phyloP scores from a whole-genome alignment of 2,797 vertebrate genomes.

The Lutjanus campechanus region DNA sequence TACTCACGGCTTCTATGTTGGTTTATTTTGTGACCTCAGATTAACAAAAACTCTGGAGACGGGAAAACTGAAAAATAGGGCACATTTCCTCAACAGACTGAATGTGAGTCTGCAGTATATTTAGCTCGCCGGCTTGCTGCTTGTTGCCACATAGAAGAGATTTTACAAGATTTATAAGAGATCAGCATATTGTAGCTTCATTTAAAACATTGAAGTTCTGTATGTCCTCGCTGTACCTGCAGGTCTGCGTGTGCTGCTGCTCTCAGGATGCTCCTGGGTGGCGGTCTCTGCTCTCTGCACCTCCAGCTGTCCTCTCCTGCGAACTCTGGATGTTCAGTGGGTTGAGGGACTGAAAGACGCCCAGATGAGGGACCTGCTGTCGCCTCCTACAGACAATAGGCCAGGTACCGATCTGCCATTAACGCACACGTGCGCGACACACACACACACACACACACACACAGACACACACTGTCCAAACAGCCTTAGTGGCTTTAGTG shows the following conservation, averaged over 20 bases:
- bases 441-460: background rate
- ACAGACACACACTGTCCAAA: background rate
- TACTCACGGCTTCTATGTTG: conserved; percentile 28
- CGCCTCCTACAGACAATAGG: conserved; percentile 94
- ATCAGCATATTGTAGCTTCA: background rate
- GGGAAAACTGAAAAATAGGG: conserved; percentile 30
- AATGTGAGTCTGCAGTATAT: conserved; percentile 5
- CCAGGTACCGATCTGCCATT: conserved; percentile 86
- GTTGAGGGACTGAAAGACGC: conserved; percentile 97
- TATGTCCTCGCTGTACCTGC: conserved; percentile 18
- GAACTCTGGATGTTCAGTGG: conserved; percentile 96
- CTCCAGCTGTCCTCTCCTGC: conserved; percentile 94
- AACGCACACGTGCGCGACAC: background rate
- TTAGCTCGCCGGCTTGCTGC: background rate
- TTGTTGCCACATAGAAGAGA: background rate
- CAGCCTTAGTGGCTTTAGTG: background rate
- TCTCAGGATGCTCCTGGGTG: conserved; percentile 97
- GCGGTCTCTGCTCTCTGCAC: conserved; percentile 97
- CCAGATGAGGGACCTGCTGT: conserved; percentile 97
- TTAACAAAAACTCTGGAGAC: conserved; percentile 37
- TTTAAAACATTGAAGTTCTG: conserved; percentile 30
- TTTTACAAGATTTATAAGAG: background rate
- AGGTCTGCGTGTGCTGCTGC: conserved; percentile 93
- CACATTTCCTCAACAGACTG: conserved; percentile 21
- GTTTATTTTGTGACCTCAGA: conserved; percentile 42